A percentile compares a stretch with the other conserved stretches of the same genome.
Conservation (phyloP, 2,113 vertebrate species). For the Heptranchias perlo region DNA sequence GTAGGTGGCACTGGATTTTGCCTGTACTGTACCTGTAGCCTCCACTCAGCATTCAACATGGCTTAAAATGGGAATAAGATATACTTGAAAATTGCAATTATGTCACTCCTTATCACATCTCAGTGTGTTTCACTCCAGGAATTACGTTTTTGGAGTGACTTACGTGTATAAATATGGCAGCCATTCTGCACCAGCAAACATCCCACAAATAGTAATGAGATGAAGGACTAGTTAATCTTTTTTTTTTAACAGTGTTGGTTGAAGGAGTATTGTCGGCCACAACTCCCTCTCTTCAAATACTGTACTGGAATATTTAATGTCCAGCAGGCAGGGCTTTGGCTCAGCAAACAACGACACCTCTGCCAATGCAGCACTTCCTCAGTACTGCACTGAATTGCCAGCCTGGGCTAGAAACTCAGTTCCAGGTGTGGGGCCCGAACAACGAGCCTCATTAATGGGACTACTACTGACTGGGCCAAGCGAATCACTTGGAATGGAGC, state of each 20-base stretch:
- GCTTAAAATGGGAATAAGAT: neutral
- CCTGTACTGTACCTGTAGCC: neutral
- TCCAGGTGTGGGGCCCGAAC: too few relatives aligned
- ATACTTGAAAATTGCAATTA: neutral
- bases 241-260: neutral
- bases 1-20: neutral
- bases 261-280: too few relatives aligned
- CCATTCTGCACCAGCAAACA: neutral
- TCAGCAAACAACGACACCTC: too few relatives aligned
- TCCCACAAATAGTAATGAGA: neutral
- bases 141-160: neutral
- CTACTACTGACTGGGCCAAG: too few relatives aligned
- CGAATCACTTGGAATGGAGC: too few relatives aligned
- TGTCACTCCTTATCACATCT: neutral
- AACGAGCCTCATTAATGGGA: too few relatives aligned
- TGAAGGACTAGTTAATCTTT: neutral
- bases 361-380: too few relatives aligned
- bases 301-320: too few relatives aligned
- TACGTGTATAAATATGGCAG: neutral
- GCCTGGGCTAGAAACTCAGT: too few relatives aligned
- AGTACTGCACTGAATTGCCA: too few relatives aligned
- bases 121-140: neutral
- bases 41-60: neutral
- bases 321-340: too few relatives aligned
- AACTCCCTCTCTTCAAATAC: too few relatives aligned